A percentile compares a stretch with the other conserved stretches of the same genome.
phyloP scores from a whole-genome alignment of 2,797 vertebrate species.

The Chaenodraco wilsoni region DNA sequence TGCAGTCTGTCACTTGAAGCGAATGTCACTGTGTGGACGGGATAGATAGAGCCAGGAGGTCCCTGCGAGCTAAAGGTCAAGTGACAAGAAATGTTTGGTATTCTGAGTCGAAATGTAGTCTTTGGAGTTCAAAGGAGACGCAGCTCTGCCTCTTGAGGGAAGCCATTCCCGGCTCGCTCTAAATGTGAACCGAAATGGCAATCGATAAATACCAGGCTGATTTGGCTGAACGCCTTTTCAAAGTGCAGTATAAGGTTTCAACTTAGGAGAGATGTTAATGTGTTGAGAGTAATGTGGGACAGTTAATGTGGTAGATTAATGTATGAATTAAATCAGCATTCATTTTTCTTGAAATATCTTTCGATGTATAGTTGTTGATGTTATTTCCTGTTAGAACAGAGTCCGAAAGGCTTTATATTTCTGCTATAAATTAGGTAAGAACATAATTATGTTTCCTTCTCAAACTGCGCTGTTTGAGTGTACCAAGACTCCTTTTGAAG shows the following conservation, averaged over 20 bases:
- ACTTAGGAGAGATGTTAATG: slow-evolving; percentile 9
- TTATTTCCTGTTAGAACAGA: neutral
- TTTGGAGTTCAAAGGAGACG: slow-evolving; percentile 46
- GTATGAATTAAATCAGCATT: neutral
- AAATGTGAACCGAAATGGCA: slow-evolving; percentile 59
- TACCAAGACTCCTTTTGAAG: slow-evolving; percentile 32
- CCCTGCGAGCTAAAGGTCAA: slow-evolving; percentile 72
- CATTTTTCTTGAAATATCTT: neutral
- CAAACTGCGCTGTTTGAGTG: slow-evolving; percentile 17
- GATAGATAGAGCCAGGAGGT: slow-evolving; percentile 56
- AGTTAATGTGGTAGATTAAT: slow-evolving; percentile 14
- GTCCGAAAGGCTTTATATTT: slow-evolving; percentile 4
- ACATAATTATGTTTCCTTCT: slow-evolving; percentile 27
- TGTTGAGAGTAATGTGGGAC: slow-evolving; percentile 4
- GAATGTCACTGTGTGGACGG: slow-evolving; percentile 42
- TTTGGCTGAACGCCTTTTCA: slow-evolving; percentile 14
- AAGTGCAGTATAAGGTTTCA: slow-evolving; percentile 14
- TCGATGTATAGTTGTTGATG: neutral
- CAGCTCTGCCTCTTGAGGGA: slow-evolving; percentile 30
- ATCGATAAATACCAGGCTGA: slow-evolving; percentile 50
- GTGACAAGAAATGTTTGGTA: slow-evolving; percentile 68
- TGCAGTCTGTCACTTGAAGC: slow-evolving; percentile 58
- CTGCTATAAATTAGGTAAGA: slow-evolving; percentile 15
- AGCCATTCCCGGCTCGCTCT: slow-evolving; percentile 18
- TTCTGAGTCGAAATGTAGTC: slow-evolving; percentile 49